A percentile compares a stretch with the other conserved stretches of the same genome.
phyloP scores from a whole-genome alignment of 2,797 vertebrate genomes.

The Merluccius polli region DNA sequence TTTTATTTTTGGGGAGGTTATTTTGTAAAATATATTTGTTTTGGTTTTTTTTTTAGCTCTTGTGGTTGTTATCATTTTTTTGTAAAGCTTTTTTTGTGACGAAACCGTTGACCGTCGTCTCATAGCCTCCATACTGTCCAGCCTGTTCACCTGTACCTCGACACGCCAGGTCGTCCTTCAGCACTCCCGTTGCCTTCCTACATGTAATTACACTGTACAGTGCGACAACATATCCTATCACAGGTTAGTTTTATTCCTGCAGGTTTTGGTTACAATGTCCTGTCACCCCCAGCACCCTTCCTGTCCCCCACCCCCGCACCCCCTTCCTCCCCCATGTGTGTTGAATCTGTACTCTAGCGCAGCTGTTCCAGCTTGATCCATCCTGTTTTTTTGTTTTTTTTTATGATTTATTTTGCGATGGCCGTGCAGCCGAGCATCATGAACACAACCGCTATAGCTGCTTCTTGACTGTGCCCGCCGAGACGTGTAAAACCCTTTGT shows the following conservation, averaged over 20 bases:
- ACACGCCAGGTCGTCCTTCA: slow-evolving; percentile 19
- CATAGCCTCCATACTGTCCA: neutral
- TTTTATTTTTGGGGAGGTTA: slow-evolving; percentile 29
- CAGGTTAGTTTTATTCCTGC: neutral
- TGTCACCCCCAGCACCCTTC: too few relatives aligned
- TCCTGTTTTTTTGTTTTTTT: slow-evolving; percentile 15
- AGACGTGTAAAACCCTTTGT: slow-evolving; percentile 38
- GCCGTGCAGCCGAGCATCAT: slow-evolving; percentile 19
- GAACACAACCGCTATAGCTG: slow-evolving; percentile 38
- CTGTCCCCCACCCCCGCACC: too few relatives aligned
- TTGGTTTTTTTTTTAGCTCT: slow-evolving; percentile 6
- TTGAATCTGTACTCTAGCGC: slow-evolving; percentile 45
- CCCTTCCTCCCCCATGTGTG: slow-evolving; percentile 9
- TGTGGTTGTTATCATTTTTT: neutral
- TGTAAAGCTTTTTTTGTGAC: neutral
- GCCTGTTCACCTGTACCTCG: neutral
- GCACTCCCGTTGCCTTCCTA: slow-evolving; percentile 60
- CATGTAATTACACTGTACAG: slow-evolving; percentile 47
- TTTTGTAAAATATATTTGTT: slow-evolving; percentile 38
- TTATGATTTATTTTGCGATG: slow-evolving; percentile 30
- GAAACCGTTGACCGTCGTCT: neutral
- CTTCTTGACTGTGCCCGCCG: slow-evolving; percentile 43
- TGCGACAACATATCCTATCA: neutral
- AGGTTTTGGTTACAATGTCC: neutral
- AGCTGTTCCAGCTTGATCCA: slow-evolving; percentile 34